phyloP scores from a whole-genome alignment of 2,113 vertebrate species.

The Ochotona curzoniae region DNA sequence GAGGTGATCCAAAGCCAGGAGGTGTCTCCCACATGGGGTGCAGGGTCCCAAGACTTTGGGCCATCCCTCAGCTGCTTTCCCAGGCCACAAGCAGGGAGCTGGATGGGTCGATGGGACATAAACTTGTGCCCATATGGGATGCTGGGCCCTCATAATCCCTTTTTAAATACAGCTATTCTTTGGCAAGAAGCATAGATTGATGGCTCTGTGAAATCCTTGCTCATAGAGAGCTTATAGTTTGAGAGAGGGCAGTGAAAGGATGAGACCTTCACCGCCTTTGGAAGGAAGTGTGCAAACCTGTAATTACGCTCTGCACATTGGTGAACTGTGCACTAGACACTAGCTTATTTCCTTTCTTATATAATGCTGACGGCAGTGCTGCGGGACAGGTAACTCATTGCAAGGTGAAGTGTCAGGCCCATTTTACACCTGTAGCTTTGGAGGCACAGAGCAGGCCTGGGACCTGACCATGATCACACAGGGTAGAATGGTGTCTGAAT shows the following conservation, averaged over 20 bases:
- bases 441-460: not conserved
- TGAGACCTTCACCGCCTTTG: not conserved
- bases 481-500: not conserved
- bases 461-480: not conserved
- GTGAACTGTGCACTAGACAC: not conserved
- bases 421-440: not conserved
- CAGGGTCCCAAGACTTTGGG: too few relatives aligned
- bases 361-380: not conserved
- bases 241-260: not conserved
- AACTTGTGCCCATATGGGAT: too few relatives aligned
- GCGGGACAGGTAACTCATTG: not conserved
- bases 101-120: too few relatives aligned
- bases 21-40: too few relatives aligned
- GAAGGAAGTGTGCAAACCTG: not conserved
- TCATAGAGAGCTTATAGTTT: not conserved
- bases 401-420: too few relatives aligned
- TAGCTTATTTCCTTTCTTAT: not conserved
- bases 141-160: not conserved
- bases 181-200: not conserved
- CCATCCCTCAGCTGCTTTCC: too few relatives aligned
- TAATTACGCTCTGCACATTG: not conserved
- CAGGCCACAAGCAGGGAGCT: too few relatives aligned
- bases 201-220: not conserved
- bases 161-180: constrained; percentile 28
- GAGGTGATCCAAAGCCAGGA: too few relatives aligned